Evolutionary conservation across 2,113 vertebrate species (phyloP), one percentile per base, ranked within the genome.

Genomic region (Seriola quinqueradiata): DNA sequence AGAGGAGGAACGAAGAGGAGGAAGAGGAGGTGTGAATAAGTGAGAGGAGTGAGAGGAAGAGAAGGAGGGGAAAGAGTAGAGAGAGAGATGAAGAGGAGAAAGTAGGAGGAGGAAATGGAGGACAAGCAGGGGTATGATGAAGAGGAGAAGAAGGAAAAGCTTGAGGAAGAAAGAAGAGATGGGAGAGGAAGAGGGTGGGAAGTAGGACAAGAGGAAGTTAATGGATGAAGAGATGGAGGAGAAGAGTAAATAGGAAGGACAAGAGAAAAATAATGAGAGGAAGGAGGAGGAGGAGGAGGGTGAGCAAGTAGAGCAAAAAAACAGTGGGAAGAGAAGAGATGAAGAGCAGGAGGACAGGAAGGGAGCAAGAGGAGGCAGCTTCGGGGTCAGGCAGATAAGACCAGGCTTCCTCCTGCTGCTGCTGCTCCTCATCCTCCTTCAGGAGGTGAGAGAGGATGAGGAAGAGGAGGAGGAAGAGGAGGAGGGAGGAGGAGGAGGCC

Each of bases 391-490:
- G 28, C 52, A 59, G 84, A 80, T 82, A 82, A 82, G 82, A 23
- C 59, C 63, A 13, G 50, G 61, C 75, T 58, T 81, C 11, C 70
- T 48, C 61, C 34, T 70, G 42, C 40, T 58, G 55, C 71, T 74
- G 32, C 70, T 60, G 60, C 74, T 73, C 25, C 67, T 73, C 21
- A 0, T 25, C 48, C 60, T 87, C 66, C 83, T 75, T 70, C 61
- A 84, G 87, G 75, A 80, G 83, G 44, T n/a, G 82, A 71, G 40
- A 46, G 69, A 79, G 50, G 72, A 42, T n/a, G 70, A 32, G 12
- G 64, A 69, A 13, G 54, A 68, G 14, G 40, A 34, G 19, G 61
- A 69, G 36, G 77, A 76, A 6, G 81, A 67, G 28, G 70, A 69
- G 54, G 71, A 28, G 13, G 13, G 70, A 63, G 7, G 59, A 70